These are phyloP conservation scores for Xanthia togata DNA, from an alignment of 2,888 invertebrate genomes.

Conservation along the genomic window DNA sequence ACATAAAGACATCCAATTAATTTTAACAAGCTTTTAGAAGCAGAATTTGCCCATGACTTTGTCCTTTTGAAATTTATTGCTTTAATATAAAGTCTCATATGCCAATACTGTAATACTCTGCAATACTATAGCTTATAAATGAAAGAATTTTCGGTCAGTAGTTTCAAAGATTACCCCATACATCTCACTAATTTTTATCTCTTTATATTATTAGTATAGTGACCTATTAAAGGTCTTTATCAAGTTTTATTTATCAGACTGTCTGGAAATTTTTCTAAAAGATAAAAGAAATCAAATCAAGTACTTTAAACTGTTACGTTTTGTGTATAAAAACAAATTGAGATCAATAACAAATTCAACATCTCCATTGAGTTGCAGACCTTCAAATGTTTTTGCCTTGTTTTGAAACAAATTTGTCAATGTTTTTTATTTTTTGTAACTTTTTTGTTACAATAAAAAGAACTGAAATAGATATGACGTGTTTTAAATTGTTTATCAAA, in stretches of 20 bases:
- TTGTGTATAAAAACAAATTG: constrained; percentile 20
- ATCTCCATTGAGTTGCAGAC: background rate
- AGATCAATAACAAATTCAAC: constrained; percentile 36
- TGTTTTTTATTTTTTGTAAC: background rate
- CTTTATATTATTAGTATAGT: background rate
- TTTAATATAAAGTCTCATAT: no score
- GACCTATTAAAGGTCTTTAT: background rate
- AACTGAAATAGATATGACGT: constrained; percentile 4
- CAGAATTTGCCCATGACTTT: background rate
- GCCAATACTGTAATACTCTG: no score
- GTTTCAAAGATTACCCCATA: no score
- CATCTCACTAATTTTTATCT: background rate
- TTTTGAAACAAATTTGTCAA: background rate
- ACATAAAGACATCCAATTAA: background rate
- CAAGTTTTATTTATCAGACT: background rate
- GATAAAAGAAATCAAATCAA: constrained; percentile 1
- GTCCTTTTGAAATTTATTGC: no score
- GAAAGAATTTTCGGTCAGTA: no score
- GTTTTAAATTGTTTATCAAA: background rate
- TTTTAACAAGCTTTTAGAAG: background rate
- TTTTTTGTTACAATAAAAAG: background rate
- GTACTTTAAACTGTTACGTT: background rate
- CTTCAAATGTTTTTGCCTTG: constrained; percentile 29
- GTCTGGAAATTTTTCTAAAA: background rate
- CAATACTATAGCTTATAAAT: no score